Evolutionary conservation across 2,797 vertebrate genomes (phyloP), one percentile per base, ranked within the genome.

Genomic region (Sebastes miniatus): DNA sequence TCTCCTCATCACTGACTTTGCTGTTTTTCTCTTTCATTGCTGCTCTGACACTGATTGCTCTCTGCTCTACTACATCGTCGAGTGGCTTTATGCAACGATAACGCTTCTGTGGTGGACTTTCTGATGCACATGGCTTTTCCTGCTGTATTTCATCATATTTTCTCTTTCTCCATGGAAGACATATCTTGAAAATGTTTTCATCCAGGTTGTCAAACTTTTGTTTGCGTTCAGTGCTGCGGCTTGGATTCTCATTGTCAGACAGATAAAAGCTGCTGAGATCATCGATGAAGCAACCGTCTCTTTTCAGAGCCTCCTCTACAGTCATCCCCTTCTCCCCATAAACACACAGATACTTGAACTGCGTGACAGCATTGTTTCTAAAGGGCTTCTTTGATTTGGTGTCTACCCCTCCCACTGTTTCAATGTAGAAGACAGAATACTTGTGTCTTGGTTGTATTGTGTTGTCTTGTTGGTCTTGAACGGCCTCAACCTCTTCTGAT

Each of bases 211-310:
- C 8, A 1, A 84, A 50, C 0, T 0, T 34, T 4, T 58, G 11
- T 47, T 3, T 69, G 22, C 1, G 3, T 1, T 5, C 3, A 6
- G 6, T 79, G 9, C 5, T 0, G 1, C 0, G 0, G 0, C 2
- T 0, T 10, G 34, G 4, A 3, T 74, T 2, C 0, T 31, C 0
- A n/a, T n/a, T n/a, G n/a, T n/a, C n/a, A n/a, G n/a, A n/a, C n/a
- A n/a, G n/a, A n/a, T n/a, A n/a, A n/a, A n/a, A n/a, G n/a, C n/a
- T n/a, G n/a, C n/a, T n/a, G n/a, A n/a, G n/a, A n/a, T n/a, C n/a
- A n/a, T n/a, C n/a, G n/a, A n/a, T n/a, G n/a, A n/a, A n/a, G n/a
- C n/a, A n/a, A n/a, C n/a, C n/a, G n/a, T n/a, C n/a, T n/a, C n/a
- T n/a, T n/a, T n/a, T n/a, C n/a, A n/a, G n/a, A n/a, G n/a, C n/a